Evolutionary conservation across 2,888 invertebrate genomes (phyloP).

Genomic region (Drosophila nr. fundita): DNA sequence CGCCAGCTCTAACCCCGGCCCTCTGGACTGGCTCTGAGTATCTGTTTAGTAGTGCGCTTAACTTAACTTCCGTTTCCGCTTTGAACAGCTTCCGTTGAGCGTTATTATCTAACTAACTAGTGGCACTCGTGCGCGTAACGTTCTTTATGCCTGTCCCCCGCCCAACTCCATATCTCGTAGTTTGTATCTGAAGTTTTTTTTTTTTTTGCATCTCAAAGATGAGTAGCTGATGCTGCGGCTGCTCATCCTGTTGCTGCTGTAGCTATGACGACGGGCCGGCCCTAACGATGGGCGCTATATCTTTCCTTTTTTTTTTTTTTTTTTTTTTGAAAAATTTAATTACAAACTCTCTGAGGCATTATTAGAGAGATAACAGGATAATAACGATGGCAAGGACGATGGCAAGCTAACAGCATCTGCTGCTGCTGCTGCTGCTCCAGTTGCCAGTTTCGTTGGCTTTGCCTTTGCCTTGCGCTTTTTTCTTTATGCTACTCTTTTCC

Average conservation of each 20-base stretch:
- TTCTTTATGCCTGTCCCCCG: conserved; percentile 58
- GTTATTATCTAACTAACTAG: conserved; percentile 81
- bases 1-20: neutral
- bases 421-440: conserved; percentile 58
- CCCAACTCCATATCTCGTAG: conserved; percentile 28
- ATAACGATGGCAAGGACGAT: conserved; percentile 81
- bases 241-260: conserved; percentile 27
- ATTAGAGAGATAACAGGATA: conserved; percentile 82
- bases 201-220: conserved; percentile 40
- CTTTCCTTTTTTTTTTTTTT: conserved; percentile 17
- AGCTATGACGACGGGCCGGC: conserved; percentile 25
- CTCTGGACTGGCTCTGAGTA: conserved; percentile 49
- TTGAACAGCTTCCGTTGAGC: conserved; percentile 77
- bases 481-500: conserved; percentile 30
- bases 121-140: conserved; percentile 80
- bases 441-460: conserved; percentile 47
- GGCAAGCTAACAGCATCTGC: conserved; percentile 44
- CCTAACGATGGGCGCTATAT: conserved; percentile 54
- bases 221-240: conserved; percentile 36
- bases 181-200: conserved; percentile 44
- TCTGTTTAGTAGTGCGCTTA: conserved; percentile 81
- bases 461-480: conserved; percentile 37
- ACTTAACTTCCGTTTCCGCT: conserved; percentile 81
- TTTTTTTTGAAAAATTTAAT: conserved; percentile 80
- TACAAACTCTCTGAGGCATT: conserved; percentile 82